These are phyloP conservation scores for Amblyornis subalaris DNA, from an alignment of 2,113 vertebrate species.

Conservation along the genomic window DNA sequence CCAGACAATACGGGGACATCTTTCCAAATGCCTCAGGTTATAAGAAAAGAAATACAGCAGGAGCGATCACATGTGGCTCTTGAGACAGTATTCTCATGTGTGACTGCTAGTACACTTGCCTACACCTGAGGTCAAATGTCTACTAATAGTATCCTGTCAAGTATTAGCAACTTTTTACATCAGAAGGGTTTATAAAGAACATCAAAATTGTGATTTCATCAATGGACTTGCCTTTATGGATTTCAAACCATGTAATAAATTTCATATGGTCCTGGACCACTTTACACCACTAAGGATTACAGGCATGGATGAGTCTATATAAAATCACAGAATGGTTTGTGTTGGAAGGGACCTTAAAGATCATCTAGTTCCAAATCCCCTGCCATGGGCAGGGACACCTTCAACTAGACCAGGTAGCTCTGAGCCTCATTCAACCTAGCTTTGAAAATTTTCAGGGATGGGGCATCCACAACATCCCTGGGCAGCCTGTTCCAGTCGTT, in stretches of 20 bases:
- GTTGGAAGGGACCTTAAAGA: not conserved
- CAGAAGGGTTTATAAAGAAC: not conserved
- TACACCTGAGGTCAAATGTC: not conserved
- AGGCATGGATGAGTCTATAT: not conserved
- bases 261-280: not conserved
- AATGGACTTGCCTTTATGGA: not conserved
- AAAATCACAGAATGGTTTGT: not conserved
- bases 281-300: not conserved
- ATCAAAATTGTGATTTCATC: not conserved
- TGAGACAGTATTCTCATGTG: not conserved
- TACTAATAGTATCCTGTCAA: not conserved
- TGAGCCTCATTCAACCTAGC: not conserved
- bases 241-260: not conserved
- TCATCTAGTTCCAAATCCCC: not conserved
- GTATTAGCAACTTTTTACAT: not conserved
- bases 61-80: not conserved
- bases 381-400: not conserved
- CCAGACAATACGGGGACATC: not conserved
- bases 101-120: not conserved
- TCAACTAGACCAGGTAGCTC: not conserved
- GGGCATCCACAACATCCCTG: not conserved
- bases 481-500: not conserved
- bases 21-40: not conserved
- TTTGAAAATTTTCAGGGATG: not conserved
- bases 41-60: not conserved